Evolutionary conservation across 2,113 vertebrate genomes (phyloP), one percentile per base, ranked within the genome.

Genomic region (Dipodomys merriami): DNA sequence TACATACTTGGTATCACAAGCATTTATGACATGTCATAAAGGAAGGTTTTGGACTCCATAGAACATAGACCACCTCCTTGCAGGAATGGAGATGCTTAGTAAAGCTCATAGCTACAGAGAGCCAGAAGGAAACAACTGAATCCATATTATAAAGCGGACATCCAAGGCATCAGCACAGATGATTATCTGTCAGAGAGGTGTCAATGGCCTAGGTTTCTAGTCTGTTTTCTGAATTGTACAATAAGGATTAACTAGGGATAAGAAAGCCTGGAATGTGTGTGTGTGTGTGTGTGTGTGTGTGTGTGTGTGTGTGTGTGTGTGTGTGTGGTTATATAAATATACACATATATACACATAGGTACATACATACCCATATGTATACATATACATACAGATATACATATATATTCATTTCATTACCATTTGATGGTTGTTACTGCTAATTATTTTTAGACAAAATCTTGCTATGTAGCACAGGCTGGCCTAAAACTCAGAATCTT

Each of bases 41-140:
- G 7, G 30, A 84, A 2, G 15, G 1, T 11, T 4, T 1, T 67
- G 22, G 33, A 19, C 8, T 76, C 93, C 27, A 39, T 7, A 72
- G 18, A 18, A 2, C 0, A 2, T n/a, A 11, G 1, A 5, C 39
- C 23, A 46, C 33, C 39, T 69, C 12, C 44, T 3, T n/a, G 0
- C 0, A 53, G 33, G 30, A 80, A 1, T 5, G 5, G 16, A 88
- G 7, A 13, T 86, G 13, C 33, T 18, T 53, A 12, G 6, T 12
- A 64, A 27, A 74, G 7, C 6, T 1, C 18, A 18, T 23, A 23
- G 53, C 9, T 80, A 15, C 1, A 35, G 9, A 33, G 4, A 39
- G 13, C 7, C 4, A 72, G 16, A n/a, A 71, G 16, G 12, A 69
- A 9, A 49, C 6, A 68, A 10, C 1, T 12, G 30, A 67, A 89